Conservation (phyloP, 2,113 vertebrate genomes). For the Ploceus nigricollis region DNA sequence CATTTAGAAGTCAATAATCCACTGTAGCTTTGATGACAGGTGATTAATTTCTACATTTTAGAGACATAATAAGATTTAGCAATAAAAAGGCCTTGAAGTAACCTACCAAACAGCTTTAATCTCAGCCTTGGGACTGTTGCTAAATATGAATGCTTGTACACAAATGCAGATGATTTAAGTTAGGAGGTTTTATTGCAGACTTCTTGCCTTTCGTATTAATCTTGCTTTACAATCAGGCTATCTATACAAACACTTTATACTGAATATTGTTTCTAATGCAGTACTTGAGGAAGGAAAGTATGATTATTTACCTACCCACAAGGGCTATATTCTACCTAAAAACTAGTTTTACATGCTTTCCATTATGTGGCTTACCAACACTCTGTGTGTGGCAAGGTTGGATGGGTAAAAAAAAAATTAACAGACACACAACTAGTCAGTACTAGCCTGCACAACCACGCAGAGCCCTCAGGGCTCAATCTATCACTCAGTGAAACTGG, state of each 20-base stretch:
- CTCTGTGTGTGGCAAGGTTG: background rate
- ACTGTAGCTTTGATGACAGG: constrained; percentile 84
- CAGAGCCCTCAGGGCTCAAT: background rate
- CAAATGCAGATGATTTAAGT: constrained; percentile 80
- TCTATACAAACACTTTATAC: constrained; percentile 71
- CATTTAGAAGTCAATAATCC: constrained; percentile 87
- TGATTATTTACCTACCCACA: constrained; percentile 68
- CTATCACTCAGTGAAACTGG: background rate
- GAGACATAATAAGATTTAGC: constrained; percentile 86
- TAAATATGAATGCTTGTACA: constrained; percentile 80
- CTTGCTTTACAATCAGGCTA: constrained; percentile 77
- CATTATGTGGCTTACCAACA: constrained; percentile 40
- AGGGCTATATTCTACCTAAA: constrained; percentile 63
- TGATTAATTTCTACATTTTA: constrained; percentile 88
- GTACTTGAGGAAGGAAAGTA: constrained; percentile 25
- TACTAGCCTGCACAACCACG: background rate
- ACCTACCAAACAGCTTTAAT: constrained; percentile 84
- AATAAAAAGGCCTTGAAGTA: constrained; percentile 87
- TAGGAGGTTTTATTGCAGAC: constrained; percentile 75
- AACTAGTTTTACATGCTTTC: constrained; percentile 57
- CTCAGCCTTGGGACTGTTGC: constrained; percentile 83
- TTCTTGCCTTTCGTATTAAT: constrained; percentile 77
- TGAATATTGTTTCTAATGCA: constrained; percentile 60
- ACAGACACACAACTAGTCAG: background rate
- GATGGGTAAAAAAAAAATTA: background rate